Conservation (phyloP, 2,888 invertebrate species). For the Andrena flavipes region DNA sequence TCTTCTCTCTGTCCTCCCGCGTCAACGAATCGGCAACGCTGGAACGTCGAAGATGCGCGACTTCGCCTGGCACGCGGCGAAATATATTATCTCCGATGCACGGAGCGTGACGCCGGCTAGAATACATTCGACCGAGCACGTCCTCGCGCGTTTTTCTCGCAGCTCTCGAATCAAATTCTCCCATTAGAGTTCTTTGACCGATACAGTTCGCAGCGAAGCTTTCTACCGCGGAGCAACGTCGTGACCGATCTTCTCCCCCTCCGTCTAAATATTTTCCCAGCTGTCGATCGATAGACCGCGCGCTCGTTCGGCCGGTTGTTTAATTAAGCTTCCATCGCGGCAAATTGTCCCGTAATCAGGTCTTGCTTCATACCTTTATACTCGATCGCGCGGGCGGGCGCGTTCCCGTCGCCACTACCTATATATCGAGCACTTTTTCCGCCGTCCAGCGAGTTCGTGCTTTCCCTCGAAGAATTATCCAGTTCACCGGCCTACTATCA, state of each 20-base stretch:
- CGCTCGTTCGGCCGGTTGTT: not conserved
- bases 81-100: constrained; percentile 7
- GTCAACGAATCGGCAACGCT: constrained; percentile 41
- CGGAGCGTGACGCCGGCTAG: too few species aligned
- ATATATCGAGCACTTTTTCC: too few species aligned
- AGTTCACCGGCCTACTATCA: too few species aligned
- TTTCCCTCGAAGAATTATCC: too few species aligned
- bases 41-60: not conserved
- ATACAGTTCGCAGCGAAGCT: not conserved
- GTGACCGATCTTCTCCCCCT: not conserved
- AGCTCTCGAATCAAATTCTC: not conserved
- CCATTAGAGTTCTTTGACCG: not conserved
- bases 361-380: not conserved
- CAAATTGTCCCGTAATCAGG: constrained; percentile 23
- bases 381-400: not conserved
- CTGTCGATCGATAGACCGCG: not conserved
- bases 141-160: not conserved
- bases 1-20: not conserved
- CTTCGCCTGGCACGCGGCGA: not conserved
- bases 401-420: too few species aligned
- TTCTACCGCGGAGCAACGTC: not conserved
- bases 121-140: too few species aligned
- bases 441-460: too few species aligned
- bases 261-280: not conserved
- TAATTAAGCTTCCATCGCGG: constrained; percentile 21